Evolutionary conservation across 2,888 invertebrate genomes (phyloP).

Genomic region (Diarsia dahlii): DNA sequence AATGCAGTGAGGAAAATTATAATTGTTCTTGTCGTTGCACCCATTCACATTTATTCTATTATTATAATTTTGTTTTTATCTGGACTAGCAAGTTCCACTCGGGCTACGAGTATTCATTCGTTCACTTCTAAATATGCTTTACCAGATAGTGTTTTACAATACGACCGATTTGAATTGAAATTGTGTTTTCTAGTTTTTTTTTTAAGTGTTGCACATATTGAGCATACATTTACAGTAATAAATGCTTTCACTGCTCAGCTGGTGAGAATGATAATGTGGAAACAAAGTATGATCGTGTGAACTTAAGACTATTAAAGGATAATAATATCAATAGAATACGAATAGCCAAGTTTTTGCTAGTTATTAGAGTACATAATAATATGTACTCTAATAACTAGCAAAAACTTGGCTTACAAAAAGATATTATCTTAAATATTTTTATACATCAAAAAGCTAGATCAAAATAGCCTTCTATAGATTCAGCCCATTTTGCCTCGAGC

Average conservation of each 20-base stretch:
- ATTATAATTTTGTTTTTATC: neutral
- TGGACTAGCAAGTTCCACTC: conserved; percentile 24
- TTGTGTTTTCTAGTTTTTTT: neutral
- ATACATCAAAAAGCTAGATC: too few relatives aligned
- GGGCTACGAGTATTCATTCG: neutral
- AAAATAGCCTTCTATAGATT: too few relatives aligned
- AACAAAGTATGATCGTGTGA: neutral
- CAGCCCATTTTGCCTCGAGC: too few relatives aligned
- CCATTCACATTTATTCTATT: neutral
- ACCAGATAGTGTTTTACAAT: conserved; percentile 40
- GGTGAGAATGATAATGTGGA: neutral
- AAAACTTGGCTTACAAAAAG: too few relatives aligned
- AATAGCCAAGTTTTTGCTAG: too few relatives aligned
- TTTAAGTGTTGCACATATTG: neutral
- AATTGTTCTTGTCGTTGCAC: neutral
- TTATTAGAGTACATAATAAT: too few relatives aligned
- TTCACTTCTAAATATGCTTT: conserved; percentile 43
- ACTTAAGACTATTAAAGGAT: too few relatives aligned
- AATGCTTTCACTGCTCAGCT: too few relatives aligned
- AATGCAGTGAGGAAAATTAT: too few relatives aligned
- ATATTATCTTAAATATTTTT: too few relatives aligned
- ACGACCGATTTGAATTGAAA: conserved; percentile 10
- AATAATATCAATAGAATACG: too few relatives aligned
- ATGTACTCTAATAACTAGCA: too few relatives aligned
- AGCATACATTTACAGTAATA: neutral